phyloP scores from a whole-genome alignment of 2,888 invertebrate genomes.

The Caenorhabditis panamensis region DNA sequence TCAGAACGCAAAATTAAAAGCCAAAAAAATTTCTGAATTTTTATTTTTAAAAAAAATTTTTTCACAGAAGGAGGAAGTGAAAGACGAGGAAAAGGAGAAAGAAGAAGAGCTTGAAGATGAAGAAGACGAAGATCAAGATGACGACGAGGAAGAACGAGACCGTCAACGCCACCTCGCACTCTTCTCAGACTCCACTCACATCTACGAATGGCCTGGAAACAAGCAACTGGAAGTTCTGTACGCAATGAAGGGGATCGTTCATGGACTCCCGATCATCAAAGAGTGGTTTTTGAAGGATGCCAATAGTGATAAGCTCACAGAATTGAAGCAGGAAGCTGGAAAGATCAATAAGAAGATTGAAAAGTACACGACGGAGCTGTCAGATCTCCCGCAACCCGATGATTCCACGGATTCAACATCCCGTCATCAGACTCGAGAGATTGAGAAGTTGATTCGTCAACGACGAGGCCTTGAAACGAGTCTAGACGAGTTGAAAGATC shows the following conservation, averaged over 20 bases:
- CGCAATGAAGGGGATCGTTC: slow-evolving; percentile 32
- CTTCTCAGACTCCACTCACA: slow-evolving; percentile 16
- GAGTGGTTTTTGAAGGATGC: slow-evolving; percentile 48
- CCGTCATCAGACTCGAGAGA: slow-evolving; percentile 25
- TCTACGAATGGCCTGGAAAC: slow-evolving; percentile 23
- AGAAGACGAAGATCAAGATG: not conserved
- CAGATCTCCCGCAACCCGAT: slow-evolving; percentile 11
- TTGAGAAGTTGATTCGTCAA: slow-evolving; percentile 5
- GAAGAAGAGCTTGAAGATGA: slow-evolving; percentile 6
- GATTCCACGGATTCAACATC: slow-evolving; percentile 39
- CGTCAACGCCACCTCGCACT: slow-evolving; percentile 3
- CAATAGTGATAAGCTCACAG: slow-evolving; percentile 32
- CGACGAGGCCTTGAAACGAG: slow-evolving; percentile 16
- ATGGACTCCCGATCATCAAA: slow-evolving; percentile 34
- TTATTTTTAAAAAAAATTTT: too few relatives aligned
- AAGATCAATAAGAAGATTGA: slow-evolving; percentile 39
- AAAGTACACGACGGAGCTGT: slow-evolving; percentile 9
- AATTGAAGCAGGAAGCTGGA: not conserved
- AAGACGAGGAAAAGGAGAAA: slow-evolving; percentile 24
- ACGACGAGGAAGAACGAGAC: slow-evolving; percentile 12
- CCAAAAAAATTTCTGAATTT: too few relatives aligned
- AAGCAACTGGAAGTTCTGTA: slow-evolving; percentile 37
- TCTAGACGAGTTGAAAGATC: slow-evolving; percentile 28
- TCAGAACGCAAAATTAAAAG: too few relatives aligned
- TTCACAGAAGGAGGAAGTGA: not conserved